Base-by-base conservation (phyloP, 2,888 invertebrate genomes). In the Lycaena phlaeas region DNA sequence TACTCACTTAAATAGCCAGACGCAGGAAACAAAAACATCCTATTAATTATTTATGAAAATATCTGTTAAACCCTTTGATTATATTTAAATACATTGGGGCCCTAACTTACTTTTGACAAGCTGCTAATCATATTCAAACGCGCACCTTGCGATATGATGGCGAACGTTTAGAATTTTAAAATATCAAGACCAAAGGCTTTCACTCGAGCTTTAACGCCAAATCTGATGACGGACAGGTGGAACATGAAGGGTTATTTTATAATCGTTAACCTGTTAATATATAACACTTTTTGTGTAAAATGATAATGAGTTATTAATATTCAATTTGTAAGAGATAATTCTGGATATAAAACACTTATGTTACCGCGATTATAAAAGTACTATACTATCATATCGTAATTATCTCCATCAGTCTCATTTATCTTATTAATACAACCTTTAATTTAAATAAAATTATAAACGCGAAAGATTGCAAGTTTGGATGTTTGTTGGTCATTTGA, bases 91-190 rank as follows among this genome's bases (percentile, higher is more conserved):
- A 70, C 56, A 76, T 78, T 72, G 73, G 52, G 58, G 50, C 61
- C 61, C 67, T 75, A 78, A 78, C 66, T 73, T 68, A 72, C 59
- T 77, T 81, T 74, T 84, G 82, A 84, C 84, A 75, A 82, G 84
- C 82, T 72, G 82, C 78, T 84, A 82, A 84, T 84, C 82, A 82
- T 81, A 84, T 82, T 76, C 76, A 70, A 72, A 68, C 51, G 62
- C 52, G 60, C 82, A 84, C 84, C 84, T 84, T 84, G 84, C 79
- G 67, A 63, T 69, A 64, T 62, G 64, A 65, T 61, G 65, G 54
- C 50, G 52, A 62, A 60, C 65, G 66, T 68, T 75, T 73, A 69
- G 75, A 78, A 76, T 75, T 72, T 75, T 67, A 65, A 75, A 74
- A 64, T 67, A 69, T 65, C 59, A 60, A 49, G 60, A 60, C 68